Evolutionary conservation across 2,113 vertebrate species (phyloP).

Genomic region (Myanophis thanlyinensis): DNA sequence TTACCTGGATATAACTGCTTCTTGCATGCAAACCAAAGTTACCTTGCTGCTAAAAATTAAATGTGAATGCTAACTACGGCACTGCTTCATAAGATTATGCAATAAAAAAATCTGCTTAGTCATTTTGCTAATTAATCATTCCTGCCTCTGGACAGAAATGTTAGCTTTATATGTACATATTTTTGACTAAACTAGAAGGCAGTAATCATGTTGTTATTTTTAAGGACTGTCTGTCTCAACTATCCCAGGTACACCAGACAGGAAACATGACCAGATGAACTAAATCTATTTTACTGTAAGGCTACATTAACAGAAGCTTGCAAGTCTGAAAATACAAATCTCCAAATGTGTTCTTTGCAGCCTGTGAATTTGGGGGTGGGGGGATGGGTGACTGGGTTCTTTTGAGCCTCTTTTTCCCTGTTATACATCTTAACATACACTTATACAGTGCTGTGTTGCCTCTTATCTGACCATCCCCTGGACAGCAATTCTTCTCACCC

Average conservation of each 20-base stretch:
- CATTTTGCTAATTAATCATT: conserved; percentile 4
- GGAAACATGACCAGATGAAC: neutral
- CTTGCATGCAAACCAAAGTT: neutral
- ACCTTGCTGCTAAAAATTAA: neutral
- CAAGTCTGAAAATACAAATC: neutral
- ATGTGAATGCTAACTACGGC: neutral
- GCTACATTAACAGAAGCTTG: neutral
- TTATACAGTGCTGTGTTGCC: neutral
- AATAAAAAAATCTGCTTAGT: neutral
- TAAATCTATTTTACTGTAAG: neutral
- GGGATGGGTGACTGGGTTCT: neutral
- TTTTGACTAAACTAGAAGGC: neutral
- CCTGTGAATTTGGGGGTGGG: neutral
- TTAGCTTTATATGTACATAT: neutral
- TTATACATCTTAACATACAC: no score
- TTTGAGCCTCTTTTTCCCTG: neutral
- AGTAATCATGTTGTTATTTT: neutral
- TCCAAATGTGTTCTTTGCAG: neutral
- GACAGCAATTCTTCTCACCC: neutral
- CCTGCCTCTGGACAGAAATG: neutral
- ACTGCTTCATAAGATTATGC: neutral
- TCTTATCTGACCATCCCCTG: neutral
- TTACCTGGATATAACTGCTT: neutral
- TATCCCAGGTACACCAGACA: neutral
- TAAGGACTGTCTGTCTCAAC: conserved; percentile 1